These are phyloP conservation scores for Chymomyza costata DNA, from an alignment of 1,140 invertebrate species.

Conservation along the genomic window DNA sequence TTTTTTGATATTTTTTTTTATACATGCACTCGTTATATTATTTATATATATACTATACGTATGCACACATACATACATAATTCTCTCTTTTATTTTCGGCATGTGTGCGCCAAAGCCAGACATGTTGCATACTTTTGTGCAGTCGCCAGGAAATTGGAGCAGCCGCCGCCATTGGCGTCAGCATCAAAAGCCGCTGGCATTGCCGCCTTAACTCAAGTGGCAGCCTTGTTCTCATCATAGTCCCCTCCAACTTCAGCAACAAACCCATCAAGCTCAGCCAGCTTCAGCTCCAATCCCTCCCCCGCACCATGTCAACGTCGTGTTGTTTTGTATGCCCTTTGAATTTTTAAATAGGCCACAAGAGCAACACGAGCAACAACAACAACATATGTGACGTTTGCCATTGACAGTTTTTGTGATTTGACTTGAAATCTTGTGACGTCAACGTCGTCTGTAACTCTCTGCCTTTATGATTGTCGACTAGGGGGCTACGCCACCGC, in stretches of 20 bases:
- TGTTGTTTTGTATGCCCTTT: slow-evolving; percentile 51
- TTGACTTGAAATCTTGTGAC: slow-evolving; percentile 47
- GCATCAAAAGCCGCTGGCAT: too few relatives aligned
- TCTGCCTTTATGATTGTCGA: slow-evolving; percentile 39
- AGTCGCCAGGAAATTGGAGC: slow-evolving; percentile 48
- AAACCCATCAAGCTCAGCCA: too few relatives aligned
- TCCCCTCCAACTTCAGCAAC: too few relatives aligned
- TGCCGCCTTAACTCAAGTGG: slow-evolving; percentile 54
- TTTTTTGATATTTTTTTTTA: too few relatives aligned
- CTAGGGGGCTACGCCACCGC: neutral
- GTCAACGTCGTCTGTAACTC: too few relatives aligned
- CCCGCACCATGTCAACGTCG: too few relatives aligned
- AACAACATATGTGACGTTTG: slow-evolving; percentile 18
- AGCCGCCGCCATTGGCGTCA: slow-evolving; percentile 8
- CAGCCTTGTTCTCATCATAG: too few relatives aligned
- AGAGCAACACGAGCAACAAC: neutral
- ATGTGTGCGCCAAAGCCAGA: slow-evolving; percentile 37
- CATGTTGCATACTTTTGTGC: slow-evolving; percentile 62
- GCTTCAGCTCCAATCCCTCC: too few relatives aligned
- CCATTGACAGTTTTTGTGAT: slow-evolving; percentile 42
- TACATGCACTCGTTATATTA: too few relatives aligned
- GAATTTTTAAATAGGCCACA: slow-evolving; percentile 63
- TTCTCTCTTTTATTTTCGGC: slow-evolving; percentile 12
- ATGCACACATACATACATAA: too few relatives aligned
- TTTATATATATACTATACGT: too few relatives aligned